phyloP scores from a whole-genome alignment of 2,797 vertebrate species.

The Knipowitschia caucasica region DNA sequence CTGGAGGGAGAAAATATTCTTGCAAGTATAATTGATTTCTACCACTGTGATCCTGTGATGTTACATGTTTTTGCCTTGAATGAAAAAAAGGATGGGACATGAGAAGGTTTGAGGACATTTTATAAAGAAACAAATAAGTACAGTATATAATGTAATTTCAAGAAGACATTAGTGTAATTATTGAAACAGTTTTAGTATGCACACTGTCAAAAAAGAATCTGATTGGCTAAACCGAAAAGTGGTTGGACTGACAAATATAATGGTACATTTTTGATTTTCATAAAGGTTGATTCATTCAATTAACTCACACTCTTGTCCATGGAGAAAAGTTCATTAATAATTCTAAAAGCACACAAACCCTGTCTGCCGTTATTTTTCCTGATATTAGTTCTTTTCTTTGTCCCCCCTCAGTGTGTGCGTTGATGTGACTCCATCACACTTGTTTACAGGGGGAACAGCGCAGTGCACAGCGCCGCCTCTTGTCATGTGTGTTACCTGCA shows the following conservation, averaged over 20 bases:
- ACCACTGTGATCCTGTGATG: slow-evolving; percentile 61
- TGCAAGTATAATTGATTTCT: slow-evolving; percentile 70
- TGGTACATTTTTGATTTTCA: too few species aligned
- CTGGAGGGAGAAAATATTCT: slow-evolving; percentile 53
- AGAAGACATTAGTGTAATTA: too few species aligned
- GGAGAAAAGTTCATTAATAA: too few species aligned
- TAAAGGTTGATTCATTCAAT: too few species aligned
- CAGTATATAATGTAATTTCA: neutral
- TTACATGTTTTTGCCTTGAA: slow-evolving; percentile 44
- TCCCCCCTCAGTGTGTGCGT: slow-evolving; percentile 1
- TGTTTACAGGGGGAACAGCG: slow-evolving; percentile 34
- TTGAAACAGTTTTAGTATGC: too few species aligned
- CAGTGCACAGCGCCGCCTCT: slow-evolving; percentile 36
- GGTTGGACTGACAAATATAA: too few species aligned
- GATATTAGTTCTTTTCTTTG: too few species aligned
- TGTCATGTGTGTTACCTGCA: slow-evolving; percentile 60
- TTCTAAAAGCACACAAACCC: too few species aligned
- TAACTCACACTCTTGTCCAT: too few species aligned
- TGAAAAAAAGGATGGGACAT: slow-evolving; percentile 25
- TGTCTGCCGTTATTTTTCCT: too few species aligned
- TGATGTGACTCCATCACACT: slow-evolving; percentile 11
- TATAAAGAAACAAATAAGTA: neutral
- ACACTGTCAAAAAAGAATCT: too few species aligned
- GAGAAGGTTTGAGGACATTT: slow-evolving; percentile 35
- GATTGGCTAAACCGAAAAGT: too few species aligned